Conservation (phyloP, 2,113 vertebrate genomes). For the Chloropsis hardwickii region DNA sequence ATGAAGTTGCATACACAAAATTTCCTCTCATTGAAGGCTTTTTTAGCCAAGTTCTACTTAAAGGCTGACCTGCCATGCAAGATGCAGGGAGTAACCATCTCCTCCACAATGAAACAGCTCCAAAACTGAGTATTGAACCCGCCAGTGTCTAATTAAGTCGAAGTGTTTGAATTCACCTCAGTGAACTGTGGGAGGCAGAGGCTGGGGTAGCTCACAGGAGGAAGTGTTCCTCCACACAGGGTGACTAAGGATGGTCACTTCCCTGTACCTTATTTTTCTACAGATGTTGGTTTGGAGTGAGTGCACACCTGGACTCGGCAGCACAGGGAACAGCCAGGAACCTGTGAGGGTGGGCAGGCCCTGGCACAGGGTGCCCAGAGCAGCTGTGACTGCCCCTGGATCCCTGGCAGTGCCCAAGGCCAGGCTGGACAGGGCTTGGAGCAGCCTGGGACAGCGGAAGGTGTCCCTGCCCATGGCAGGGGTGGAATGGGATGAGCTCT, state of each 20-base stretch:
- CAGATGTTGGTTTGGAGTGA: neutral
- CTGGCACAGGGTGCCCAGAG: neutral
- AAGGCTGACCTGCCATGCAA: neutral
- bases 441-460: neutral
- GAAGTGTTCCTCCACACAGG: neutral
- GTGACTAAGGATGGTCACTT: neutral
- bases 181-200: neutral
- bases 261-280: neutral
- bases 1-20: neutral
- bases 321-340: neutral
- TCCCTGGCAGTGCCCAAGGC: neutral
- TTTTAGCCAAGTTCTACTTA: neutral
- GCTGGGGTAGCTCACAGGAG: neutral
- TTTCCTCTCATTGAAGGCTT: fast-evolving
- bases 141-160: neutral
- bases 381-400: neutral
- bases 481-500: fast-evolving
- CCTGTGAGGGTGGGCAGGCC: fast-evolving
- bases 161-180: neutral
- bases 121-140: neutral
- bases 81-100: neutral
- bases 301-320: neutral
- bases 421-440: neutral
- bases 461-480: neutral
- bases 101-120: neutral